These are phyloP conservation scores for Clunio marinus DNA, from an alignment of 2,888 invertebrate species.

Conservation along the genomic window DNA sequence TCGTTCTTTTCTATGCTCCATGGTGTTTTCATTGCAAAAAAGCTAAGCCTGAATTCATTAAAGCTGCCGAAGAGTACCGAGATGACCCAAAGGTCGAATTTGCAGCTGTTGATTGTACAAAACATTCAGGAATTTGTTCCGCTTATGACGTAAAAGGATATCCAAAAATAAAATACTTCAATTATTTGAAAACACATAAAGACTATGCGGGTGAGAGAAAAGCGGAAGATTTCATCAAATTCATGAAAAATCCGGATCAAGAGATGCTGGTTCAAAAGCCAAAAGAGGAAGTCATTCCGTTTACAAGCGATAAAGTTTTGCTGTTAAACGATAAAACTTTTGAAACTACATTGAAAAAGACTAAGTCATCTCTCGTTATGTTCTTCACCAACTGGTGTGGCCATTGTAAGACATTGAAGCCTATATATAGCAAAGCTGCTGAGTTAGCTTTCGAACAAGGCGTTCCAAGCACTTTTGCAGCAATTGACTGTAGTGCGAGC, in stretches of 20 bases:
- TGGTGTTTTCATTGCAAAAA: conserved; percentile 92
- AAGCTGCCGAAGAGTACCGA: conserved; percentile 68
- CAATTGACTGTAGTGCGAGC: conserved; percentile 61
- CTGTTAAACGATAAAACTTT: conserved; percentile 60
- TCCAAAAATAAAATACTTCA: conserved; percentile 83
- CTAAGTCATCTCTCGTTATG: neutral
- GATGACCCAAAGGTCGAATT: conserved; percentile 74
- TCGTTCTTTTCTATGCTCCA: conserved; percentile 90
- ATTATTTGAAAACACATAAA: conserved; percentile 64
- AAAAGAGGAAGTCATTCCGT: conserved; percentile 51
- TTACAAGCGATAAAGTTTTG: conserved; percentile 53
- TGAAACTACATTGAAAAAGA: conserved; percentile 55
- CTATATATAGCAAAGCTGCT: conserved; percentile 24
- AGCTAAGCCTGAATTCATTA: conserved; percentile 75
- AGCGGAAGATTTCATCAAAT: conserved; percentile 64
- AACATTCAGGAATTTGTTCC: conserved; percentile 60
- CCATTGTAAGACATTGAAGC: conserved; percentile 60
- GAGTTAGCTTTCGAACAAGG: conserved; percentile 45
- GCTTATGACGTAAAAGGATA: conserved; percentile 73
- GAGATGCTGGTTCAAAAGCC: conserved; percentile 43
- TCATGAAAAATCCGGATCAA: conserved; percentile 55
- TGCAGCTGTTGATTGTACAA: conserved; percentile 79
- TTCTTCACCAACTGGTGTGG: conserved; percentile 61
- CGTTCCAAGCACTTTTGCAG: conserved; percentile 49
- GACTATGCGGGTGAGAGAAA: conserved; percentile 73